Percentiles rank a stretch among this genome's conserved stretches.
Conservation (phyloP, 2,113 vertebrate genomes). For the Oryctolagus cuniculus region mOryCun1.1 NC_091435.1:46379001-46379500, state of each 20-base stretch:
- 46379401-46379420: not conserved
- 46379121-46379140: not conserved
- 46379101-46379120: not conserved
- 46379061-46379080: not conserved
- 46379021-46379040: not conserved
- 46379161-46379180: not conserved
- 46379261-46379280: not conserved
- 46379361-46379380: constrained; percentile 1
- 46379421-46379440: not conserved
- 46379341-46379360: not conserved
- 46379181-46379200: not conserved
- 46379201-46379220: not conserved
- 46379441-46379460: not conserved
- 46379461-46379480: not conserved
- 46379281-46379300: not conserved
- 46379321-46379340: constrained; percentile 9
- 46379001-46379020: not conserved
- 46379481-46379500: not conserved
- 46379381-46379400: not conserved
- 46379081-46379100: not conserved
- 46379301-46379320: not conserved
- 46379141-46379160: not conserved
- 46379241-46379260: not conserved
- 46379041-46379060: not conserved
- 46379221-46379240: not conserved